Evolutionary conservation across 2,113 vertebrate species (phyloP).

Genomic region (Saimiri boliviensis): DNA sequence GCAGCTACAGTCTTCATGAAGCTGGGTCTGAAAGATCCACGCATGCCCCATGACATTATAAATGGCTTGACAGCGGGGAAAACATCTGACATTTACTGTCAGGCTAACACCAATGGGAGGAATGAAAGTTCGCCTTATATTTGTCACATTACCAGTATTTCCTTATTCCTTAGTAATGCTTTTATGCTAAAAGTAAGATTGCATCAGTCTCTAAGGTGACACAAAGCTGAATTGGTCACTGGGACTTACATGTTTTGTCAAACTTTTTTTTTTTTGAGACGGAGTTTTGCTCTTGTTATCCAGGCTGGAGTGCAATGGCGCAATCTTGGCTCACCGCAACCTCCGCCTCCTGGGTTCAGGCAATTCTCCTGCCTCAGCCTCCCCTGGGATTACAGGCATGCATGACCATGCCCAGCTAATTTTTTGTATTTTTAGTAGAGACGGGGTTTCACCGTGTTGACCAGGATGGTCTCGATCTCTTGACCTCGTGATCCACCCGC

Average conservation of each 20-base stretch:
- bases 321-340: too few species aligned
- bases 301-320: too few species aligned
- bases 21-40: background rate
- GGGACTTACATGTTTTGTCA: background rate
- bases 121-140: background rate
- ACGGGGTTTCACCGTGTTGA: too few species aligned
- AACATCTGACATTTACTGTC: background rate
- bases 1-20: background rate
- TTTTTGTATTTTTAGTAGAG: too few species aligned
- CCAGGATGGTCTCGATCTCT: too few species aligned
- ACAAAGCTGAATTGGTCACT: background rate
- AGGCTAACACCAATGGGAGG: background rate
- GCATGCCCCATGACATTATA: background rate
- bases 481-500: too few species aligned
- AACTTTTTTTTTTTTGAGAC: background rate
- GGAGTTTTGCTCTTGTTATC: too few species aligned
- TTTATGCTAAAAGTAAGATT: slow-evolving; percentile 1
- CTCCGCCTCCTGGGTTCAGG: too few species aligned
- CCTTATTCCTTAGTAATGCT: background rate
- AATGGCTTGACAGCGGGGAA: background rate
- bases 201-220: background rate
- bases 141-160: background rate
- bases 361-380: too few species aligned
- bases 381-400: too few species aligned
- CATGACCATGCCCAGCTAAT: too few species aligned